These are phyloP conservation scores for Jaculus jaculus DNA, from an alignment of 2,113 vertebrate genomes.

Conservation along the genomic window DNA sequence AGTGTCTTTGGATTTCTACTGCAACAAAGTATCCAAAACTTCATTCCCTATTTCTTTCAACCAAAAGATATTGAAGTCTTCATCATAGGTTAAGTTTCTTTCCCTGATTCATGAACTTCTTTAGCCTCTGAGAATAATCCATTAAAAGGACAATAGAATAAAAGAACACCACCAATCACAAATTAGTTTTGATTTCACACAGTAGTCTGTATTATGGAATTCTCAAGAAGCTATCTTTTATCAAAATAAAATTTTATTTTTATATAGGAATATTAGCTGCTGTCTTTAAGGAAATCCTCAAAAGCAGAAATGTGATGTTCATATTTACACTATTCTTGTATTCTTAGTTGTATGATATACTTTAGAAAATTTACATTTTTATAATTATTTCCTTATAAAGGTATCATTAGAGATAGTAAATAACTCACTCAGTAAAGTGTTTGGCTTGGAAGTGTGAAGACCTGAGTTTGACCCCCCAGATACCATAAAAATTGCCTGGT, in stretches of 20 bases:
- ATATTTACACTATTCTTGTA: no score
- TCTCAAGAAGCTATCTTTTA: neutral
- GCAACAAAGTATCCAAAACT: neutral
- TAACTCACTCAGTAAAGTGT: no score
- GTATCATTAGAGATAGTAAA: no score
- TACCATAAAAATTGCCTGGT: no score
- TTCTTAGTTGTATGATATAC: no score
- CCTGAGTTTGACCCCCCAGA: no score
- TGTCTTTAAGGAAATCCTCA: neutral
- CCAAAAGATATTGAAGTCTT: neutral
- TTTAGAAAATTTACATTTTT: no score
- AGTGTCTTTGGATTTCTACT: neutral
- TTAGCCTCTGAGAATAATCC: neutral
- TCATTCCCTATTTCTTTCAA: neutral
- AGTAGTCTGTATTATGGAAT: neutral
- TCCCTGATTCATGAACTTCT: neutral
- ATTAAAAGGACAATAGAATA: neutral
- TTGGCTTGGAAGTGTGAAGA: no score
- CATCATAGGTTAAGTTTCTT: neutral
- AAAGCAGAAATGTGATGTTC: no score
- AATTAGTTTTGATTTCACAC: neutral
- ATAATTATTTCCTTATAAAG: no score
- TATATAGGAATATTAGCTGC: neutral
- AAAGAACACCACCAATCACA: neutral
- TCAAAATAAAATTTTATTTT: slow-evolving; percentile 29